Evolutionary conservation across 2,888 invertebrate genomes (phyloP).

Genomic region (Thyatira batis): DNA sequence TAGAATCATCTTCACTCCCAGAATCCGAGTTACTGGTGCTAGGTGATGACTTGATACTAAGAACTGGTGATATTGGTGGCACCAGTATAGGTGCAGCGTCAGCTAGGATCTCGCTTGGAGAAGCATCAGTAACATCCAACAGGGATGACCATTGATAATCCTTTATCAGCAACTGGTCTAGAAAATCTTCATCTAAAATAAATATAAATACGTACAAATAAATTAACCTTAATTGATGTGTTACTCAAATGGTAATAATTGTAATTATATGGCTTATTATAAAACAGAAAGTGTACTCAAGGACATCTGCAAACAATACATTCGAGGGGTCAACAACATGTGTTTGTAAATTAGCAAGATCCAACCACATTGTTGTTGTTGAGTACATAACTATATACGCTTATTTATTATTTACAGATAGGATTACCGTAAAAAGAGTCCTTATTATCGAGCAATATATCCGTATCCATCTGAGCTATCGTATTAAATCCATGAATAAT

Average conservation of each 20-base stretch:
- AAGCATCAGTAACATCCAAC: constrained; percentile 70
- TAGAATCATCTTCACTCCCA: constrained; percentile 76
- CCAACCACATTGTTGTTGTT: constrained; percentile 39
- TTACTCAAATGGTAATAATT: constrained; percentile 6
- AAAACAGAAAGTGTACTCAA: constrained; percentile 53
- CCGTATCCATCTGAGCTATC: constrained; percentile 71
- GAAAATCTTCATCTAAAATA: constrained; percentile 66
- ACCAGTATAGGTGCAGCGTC: constrained; percentile 68
- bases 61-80: constrained; percentile 64
- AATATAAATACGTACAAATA: constrained; percentile 5
- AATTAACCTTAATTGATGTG: constrained; percentile 14
- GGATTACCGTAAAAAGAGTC: constrained; percentile 67
- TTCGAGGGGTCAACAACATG: constrained; percentile 51
- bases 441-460: constrained; percentile 63
- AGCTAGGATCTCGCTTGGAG: constrained; percentile 76
- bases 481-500: constrained; percentile 15
- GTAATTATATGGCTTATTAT: constrained; percentile 1
- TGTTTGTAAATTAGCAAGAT: constrained; percentile 31
- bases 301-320: constrained; percentile 44
- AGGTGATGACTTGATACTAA: constrained; percentile 65
- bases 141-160: constrained; percentile 73
- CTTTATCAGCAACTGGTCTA: constrained; percentile 66
- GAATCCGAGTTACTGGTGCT: constrained; percentile 73
- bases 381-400: constrained; percentile 39
- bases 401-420: constrained; percentile 13